Evolutionary conservation across 2,888 invertebrate genomes (phyloP).

Genomic region (Watsonalla binaria): DNA sequence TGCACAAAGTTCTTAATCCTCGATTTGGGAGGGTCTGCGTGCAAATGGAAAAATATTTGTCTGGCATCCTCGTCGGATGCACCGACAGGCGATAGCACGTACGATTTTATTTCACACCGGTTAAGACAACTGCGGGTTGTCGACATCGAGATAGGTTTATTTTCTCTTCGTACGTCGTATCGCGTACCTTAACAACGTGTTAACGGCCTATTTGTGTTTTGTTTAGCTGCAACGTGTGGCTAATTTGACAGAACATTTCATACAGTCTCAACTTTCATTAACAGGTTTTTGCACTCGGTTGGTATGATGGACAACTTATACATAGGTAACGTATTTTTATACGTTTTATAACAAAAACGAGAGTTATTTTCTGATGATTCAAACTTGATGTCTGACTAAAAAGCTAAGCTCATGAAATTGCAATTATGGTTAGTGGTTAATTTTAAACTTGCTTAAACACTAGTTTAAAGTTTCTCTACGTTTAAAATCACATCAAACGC

Average conservation of each 20-base stretch:
- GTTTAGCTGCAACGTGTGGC: slow-evolving; percentile 14
- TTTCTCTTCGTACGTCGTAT: slow-evolving; percentile 25
- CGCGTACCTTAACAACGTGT: slow-evolving; percentile 31
- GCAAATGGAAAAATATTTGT: slow-evolving; percentile 77
- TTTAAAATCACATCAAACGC: neutral
- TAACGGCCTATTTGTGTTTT: slow-evolving; percentile 11
- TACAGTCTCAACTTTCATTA: neutral
- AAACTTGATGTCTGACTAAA: too few relatives aligned
- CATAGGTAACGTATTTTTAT: too few relatives aligned
- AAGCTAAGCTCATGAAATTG: too few relatives aligned
- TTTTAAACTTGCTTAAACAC: too few relatives aligned
- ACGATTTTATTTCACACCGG: slow-evolving; percentile 48
- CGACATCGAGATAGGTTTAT: slow-evolving; percentile 26
- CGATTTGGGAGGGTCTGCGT: slow-evolving; percentile 54
- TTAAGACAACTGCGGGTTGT: slow-evolving; percentile 46
- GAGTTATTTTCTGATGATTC: too few relatives aligned
- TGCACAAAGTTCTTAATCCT: slow-evolving; percentile 60
- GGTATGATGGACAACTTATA: too few relatives aligned
- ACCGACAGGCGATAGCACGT: slow-evolving; percentile 38
- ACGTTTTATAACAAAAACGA: too few relatives aligned
- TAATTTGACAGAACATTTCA: slow-evolving; percentile 9
- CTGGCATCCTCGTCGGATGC: slow-evolving; percentile 38
- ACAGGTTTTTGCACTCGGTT: neutral
- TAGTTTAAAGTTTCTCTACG: too few relatives aligned
- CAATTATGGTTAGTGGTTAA: too few relatives aligned